Base-by-base conservation (phyloP, 2,888 invertebrate genomes). In the Stictocephala bisonia region DNA sequence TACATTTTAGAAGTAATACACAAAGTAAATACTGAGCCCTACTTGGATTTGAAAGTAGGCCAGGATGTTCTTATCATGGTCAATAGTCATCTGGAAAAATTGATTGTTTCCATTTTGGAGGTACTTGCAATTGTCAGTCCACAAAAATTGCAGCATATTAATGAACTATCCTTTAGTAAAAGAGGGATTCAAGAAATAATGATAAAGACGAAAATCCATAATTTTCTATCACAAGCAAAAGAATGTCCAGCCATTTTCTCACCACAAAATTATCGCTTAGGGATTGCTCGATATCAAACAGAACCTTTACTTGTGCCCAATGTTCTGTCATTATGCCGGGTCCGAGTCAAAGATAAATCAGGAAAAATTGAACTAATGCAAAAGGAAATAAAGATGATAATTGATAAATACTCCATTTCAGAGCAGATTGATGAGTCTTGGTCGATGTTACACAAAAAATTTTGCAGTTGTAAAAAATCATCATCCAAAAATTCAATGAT, bases 41-140 rank as follows among this genome's bases (percentile, higher is more conserved):
- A 22, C 22, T 26, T 22, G 24, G 20, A 1, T 13, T 27, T 64
- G n/a, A 22, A 35, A n/a, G 40, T 41, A n/a, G 44, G 64, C 2
- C 64, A 64, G 27, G 64, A 64, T n/a, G 64, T 64, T 1, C 1
- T 64, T 15, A 64, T 64, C 9, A n/a, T 64, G 3, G 44, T 64
- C 2, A 64, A 64, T 18, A 64, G 26, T 15, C 40, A 24, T 24
- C 26, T 64, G 18, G 64, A 64, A 44, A 64, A 44, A 15, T 44
- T 64, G 7, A 13, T 64, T n/a, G 27, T 40, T 2, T 64, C 64
- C 24, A 64, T 64, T n/a, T 22, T 22, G 11, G 64, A 64, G 15
- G 64, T 64, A 41, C 64, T 64, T 26, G 64, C 40, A 44, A 64
- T 64, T 2, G 64, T 64, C 11, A 64, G 64, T 44, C 64, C 64